Evolutionary conservation across 2,888 invertebrate species (phyloP).

Genomic region (Drosophila phalerata): DNA sequence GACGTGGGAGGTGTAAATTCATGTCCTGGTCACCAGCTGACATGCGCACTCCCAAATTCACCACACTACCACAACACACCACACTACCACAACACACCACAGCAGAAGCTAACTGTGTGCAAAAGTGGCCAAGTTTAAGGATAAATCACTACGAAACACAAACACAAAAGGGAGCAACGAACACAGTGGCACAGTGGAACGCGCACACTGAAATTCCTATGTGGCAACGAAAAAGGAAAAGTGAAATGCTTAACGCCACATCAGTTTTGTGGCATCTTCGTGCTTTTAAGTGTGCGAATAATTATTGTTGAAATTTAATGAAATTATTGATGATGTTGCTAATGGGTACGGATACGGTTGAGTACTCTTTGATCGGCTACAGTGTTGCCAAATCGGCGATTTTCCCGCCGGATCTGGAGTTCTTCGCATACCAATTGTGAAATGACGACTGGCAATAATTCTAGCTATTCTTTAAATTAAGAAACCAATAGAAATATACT

Average conservation of each 20-base stretch:
- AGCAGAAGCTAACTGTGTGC: conserved; percentile 32
- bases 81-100: conserved; percentile 14
- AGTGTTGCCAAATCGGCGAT: no score
- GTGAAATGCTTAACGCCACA: conserved; percentile 24
- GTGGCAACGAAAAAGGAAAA: conserved; percentile 5
- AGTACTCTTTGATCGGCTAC: neutral
- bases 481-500: no score
- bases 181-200: conserved; percentile 8
- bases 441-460: no score
- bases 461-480: no score
- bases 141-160: conserved; percentile 66
- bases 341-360: conserved; percentile 9
- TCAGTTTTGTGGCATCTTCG: conserved; percentile 7
- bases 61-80: conserved; percentile 55
- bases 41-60: conserved; percentile 68
- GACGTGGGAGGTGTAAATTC: conserved; percentile 63
- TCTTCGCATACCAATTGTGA: no score
- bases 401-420: no score
- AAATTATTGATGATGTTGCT: conserved; percentile 40
- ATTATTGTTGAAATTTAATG: conserved; percentile 40
- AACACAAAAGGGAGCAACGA: conserved; percentile 33
- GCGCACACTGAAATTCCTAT: conserved; percentile 4
- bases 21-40: conserved; percentile 64
- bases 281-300: conserved; percentile 27
- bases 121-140: conserved; percentile 76